Conservation (phyloP, 1,140 invertebrate species). For the Lethrus apterus region DNA sequence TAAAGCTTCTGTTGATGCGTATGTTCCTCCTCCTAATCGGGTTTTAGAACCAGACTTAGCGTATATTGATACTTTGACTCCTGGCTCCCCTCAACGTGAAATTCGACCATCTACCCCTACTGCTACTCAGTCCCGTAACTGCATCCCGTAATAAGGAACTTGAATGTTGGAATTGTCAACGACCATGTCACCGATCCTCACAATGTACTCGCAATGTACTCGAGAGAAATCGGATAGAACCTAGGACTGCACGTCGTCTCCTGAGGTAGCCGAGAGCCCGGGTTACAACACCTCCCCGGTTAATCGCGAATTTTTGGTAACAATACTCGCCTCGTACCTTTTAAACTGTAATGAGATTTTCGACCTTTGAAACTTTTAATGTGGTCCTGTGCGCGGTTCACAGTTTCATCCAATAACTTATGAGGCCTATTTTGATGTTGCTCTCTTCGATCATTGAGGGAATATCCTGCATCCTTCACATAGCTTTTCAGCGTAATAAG, state of each 20-base stretch:
- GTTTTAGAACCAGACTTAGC: conserved; percentile 19
- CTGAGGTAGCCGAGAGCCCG: too few relatives aligned
- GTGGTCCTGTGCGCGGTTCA: neutral
- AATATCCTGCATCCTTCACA: neutral
- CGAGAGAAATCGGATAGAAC: too few relatives aligned
- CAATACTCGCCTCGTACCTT: conserved; percentile 8
- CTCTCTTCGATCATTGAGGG: neutral
- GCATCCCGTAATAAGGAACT: neutral
- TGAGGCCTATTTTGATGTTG: conserved; percentile 9
- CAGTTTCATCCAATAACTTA: neutral
- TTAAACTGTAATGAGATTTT: conserved; percentile 11
- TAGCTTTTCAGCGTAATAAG: conserved; percentile 9
- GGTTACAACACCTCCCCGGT: too few relatives aligned
- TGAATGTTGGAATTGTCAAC: conserved; percentile 14
- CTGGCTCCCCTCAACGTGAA: neutral
- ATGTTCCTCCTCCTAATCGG: conserved; percentile 8
- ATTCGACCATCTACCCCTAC: too few relatives aligned
- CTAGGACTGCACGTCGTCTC: too few relatives aligned
- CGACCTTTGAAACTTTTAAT: conserved; percentile 11
- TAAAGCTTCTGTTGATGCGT: conserved; percentile 2
- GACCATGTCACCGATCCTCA: neutral
- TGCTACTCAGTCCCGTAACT: neutral
- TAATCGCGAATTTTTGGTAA: conserved; percentile 12
- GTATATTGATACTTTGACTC: conserved; percentile 1
- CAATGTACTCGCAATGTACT: conserved; percentile 5